Evolutionary conservation across 2,113 vertebrate genomes (phyloP), one percentile per base, ranked within the genome.

Genomic region (Rhinogobius similis): DNA sequence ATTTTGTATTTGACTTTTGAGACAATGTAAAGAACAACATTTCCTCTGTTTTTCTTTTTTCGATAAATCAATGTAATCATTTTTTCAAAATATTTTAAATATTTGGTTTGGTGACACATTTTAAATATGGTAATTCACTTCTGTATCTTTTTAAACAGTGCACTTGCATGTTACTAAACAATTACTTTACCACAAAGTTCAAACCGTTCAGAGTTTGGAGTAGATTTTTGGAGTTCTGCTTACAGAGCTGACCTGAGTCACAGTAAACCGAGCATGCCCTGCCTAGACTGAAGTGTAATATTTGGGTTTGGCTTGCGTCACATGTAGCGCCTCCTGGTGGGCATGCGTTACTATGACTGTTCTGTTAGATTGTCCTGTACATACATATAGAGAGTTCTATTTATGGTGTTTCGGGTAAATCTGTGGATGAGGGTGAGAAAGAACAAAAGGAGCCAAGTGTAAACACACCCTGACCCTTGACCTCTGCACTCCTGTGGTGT

Each of bases 401-500:
- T 58, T 58, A 58, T 29, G 26, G 23, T 7, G 13, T 58, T 58
- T 58, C 29, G 24, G 27, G 26, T 58, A 29, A 18, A 58, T 58
- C 2, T 50, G 55, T 29, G 3, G 3, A 58, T 26, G 48, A 52
- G 24, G 53, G 23, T 24, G 21, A 26, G 21, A 26, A 14, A 7
- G 32, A 58, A 27, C 12, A 29, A 24, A 29, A 58, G 55, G 16
- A 29, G 55, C 55, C 55, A 58, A 29, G 26, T 27, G 24, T 58
- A 29, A 58, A 58, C 55, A 29, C 55, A 58, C 55, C 55, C 26
- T 58, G 26, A 58, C 24, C 52, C 82, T 67, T 78, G 48, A 84
- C 74, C 65, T 66, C 66, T 82, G 85, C 78, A 72, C 70, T 68
- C 67, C 64, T 18, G 62, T 77, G 63, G 62, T 74, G 43, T 78